Percentiles rank a stretch among this genome's conserved stretches.
phyloP scores from a whole-genome alignment of 2,797 vertebrate species.

The Pseudotriccus pelzelni region DNA sequence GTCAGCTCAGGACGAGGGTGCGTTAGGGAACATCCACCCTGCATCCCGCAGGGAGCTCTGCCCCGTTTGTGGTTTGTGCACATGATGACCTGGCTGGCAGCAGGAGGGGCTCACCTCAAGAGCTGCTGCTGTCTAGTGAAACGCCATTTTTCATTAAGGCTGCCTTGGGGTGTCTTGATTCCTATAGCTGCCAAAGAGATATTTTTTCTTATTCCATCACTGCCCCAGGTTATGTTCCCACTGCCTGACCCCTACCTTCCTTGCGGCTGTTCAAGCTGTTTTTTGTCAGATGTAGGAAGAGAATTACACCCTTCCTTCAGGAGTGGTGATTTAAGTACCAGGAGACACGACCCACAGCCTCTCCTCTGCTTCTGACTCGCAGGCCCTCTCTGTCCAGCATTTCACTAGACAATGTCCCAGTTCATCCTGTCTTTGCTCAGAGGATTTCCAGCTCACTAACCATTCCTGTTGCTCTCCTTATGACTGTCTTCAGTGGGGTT shows the following conservation, averaged over 20 bases:
- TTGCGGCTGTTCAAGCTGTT: background rate
- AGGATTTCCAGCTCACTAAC: background rate
- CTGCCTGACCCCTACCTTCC: background rate
- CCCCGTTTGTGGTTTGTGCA: fast-evolving
- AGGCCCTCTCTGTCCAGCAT: background rate
- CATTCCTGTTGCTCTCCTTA: background rate
- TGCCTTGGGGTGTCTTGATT: background rate
- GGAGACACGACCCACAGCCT: background rate
- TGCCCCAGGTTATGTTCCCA: background rate
- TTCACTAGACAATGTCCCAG: background rate
- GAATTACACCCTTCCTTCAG: background rate
- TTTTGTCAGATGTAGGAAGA: background rate
- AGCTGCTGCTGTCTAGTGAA: background rate
- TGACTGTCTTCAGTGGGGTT: background rate
- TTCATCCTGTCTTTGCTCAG: background rate
- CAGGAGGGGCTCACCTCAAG: background rate
- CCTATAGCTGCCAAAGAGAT: background rate
- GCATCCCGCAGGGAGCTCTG: background rate
- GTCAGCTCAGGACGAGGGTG: background rate
- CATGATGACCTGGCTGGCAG: fast-evolving
- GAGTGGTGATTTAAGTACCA: background rate
- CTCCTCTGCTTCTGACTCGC: background rate
- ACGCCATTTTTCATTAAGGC: background rate
- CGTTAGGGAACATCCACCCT: background rate
- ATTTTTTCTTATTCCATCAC: background rate